Conservation (phyloP, 2,797 vertebrate genomes). For the Hoplostethus mediterraneus region DNA sequence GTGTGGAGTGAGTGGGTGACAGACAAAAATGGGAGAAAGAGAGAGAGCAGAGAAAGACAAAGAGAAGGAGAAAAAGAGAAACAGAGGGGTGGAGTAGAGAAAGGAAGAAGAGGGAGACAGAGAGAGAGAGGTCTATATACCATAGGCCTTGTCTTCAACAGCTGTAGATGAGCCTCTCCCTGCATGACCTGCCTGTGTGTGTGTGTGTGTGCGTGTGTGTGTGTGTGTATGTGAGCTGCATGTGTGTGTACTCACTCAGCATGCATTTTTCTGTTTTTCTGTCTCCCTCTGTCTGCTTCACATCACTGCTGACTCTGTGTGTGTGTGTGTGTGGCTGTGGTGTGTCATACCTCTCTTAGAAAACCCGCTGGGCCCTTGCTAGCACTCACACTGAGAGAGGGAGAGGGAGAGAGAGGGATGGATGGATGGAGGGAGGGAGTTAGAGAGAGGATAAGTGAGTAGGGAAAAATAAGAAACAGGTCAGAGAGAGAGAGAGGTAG, state of each 20-base stretch:
- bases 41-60: constrained; percentile 2
- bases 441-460: constrained; percentile 10
- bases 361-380: constrained; percentile 73
- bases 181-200: constrained; percentile 58
- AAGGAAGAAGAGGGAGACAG: background rate
- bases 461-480: constrained; percentile 43
- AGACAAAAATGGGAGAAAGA: constrained; percentile 23
- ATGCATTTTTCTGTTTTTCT: constrained; percentile 62
- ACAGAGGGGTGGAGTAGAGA: background rate
- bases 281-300: constrained; percentile 59
- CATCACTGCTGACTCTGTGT: constrained; percentile 53
- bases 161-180: constrained; percentile 60
- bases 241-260: constrained; percentile 32
- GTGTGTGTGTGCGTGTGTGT: constrained; percentile 5
- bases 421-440: constrained; percentile 1
- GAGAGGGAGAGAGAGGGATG: constrained; percentile 33
- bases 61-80: constrained; percentile 31
- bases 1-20: constrained; percentile 9
- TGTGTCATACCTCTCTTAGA: constrained; percentile 72
- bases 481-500: constrained; percentile 35
- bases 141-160: constrained; percentile 57
- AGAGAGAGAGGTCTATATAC: constrained; percentile 30
- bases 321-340: constrained; percentile 20
- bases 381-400: constrained; percentile 66
- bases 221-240: constrained; percentile 8